A percentile compares a stretch with the other conserved stretches of the same genome.
Evolutionary conservation across 1,140 invertebrate genomes (phyloP).

Genomic region (Harpegnathos saltator): DNA sequence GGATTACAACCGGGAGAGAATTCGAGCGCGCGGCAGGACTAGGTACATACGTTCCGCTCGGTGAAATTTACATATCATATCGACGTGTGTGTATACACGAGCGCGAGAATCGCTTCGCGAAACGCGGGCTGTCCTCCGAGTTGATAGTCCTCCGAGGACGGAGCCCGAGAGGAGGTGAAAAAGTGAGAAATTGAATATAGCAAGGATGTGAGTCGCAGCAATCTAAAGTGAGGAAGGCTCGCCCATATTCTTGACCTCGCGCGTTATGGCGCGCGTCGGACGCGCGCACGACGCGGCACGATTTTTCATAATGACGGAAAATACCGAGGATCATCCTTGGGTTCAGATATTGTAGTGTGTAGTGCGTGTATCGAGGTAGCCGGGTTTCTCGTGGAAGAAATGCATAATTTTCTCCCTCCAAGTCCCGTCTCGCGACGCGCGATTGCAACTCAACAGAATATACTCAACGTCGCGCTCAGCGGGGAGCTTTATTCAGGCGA

Average conservation of each 20-base stretch:
- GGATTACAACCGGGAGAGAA: slow-evolving; percentile 20
- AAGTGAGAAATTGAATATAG: slow-evolving; percentile 32
- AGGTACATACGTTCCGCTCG: neutral
- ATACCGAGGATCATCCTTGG: neutral
- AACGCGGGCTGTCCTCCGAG: slow-evolving; percentile 14
- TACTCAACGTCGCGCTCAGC: no score
- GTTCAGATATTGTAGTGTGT: neutral
- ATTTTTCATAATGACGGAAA: neutral
- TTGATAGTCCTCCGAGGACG: slow-evolving; percentile 39
- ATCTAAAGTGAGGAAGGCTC: neutral
- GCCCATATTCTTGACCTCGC: slow-evolving; percentile 1
- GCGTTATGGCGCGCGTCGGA: neutral
- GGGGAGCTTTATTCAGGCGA: no score
- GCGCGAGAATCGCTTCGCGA: slow-evolving; percentile 13
- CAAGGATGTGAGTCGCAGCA: slow-evolving; percentile 17
- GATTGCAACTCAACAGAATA: no score
- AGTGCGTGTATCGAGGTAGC: neutral
- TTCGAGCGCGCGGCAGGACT: slow-evolving; percentile 26
- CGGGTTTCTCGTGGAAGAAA: neutral
- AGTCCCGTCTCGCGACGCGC: neutral
- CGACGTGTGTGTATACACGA: neutral
- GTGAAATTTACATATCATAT: slow-evolving; percentile 32
- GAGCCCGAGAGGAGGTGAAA: neutral
- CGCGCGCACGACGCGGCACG: slow-evolving; percentile 2
- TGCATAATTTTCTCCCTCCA: neutral